phyloP scores from a whole-genome alignment of 2,797 vertebrate genomes.

The Galagoides demidoff region DNA sequence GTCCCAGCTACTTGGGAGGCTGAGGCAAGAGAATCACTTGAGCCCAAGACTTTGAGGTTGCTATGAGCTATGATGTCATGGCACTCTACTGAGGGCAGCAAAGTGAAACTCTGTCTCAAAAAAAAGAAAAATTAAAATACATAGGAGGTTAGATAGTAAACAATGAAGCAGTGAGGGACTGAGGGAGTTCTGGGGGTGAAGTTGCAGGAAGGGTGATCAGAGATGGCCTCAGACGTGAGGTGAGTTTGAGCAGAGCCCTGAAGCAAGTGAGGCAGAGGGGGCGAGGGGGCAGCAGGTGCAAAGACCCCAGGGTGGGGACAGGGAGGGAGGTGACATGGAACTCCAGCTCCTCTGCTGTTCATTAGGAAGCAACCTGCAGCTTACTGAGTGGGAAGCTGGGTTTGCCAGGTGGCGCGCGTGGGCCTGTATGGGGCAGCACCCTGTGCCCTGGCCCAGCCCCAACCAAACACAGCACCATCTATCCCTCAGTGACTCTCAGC shows the following conservation, averaged over 20 bases:
- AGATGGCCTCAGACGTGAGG: neutral
- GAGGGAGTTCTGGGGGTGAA: neutral
- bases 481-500: constrained; percentile 55
- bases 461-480: neutral
- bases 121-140: neutral
- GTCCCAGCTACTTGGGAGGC: no score
- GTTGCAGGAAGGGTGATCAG: neutral
- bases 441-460: neutral
- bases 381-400: neutral
- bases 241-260: neutral
- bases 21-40: no score
- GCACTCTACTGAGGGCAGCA: no score
- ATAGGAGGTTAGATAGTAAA: neutral
- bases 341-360: neutral
- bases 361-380: neutral
- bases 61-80: no score
- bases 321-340: neutral
- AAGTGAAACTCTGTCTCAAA: no score
- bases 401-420: neutral
- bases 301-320: no score
- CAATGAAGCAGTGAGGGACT: neutral
- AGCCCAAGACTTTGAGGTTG: no score
- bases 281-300: neutral
- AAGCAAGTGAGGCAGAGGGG: neutral
- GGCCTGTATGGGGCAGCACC: neutral